Evolutionary conservation across 2,888 invertebrate species (phyloP), one percentile per base, ranked within the genome.

Genomic region (Carpatolechia fugitivella): DNA sequence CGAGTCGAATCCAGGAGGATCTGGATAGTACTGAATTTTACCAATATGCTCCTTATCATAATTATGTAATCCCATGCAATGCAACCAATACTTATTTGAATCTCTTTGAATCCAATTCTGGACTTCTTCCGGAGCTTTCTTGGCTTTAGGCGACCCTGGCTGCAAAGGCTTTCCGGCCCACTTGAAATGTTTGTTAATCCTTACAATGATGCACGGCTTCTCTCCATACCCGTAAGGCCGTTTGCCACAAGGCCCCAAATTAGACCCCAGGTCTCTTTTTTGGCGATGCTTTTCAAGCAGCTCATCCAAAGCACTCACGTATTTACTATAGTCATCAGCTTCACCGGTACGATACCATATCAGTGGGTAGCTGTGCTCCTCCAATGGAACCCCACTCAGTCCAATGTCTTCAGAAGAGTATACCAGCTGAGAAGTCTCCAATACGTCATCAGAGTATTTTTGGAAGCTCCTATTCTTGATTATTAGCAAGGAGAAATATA

Each of bases 11-110:
- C 88, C 89, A 1, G 89, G 89, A 0, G 89, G 89, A 56, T 88
- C 61, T 0, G 89, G 89, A 56, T 74, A 80, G 55, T 90, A 90
- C 16, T 64, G 72, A 57, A 90, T 78, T 6, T 35, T 73, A 0
- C 82, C 81, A 51, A 88, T 69, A 59, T 89, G 88, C 52, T 88
- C 85, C 29, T 74, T 78, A 62, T 88, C 90, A 60, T 84, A 82
- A 0, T 78, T 62, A 62, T 85, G 73, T 29, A 66, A 74, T 0
- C 89, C 89, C 2, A 61, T 63, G 59, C 89, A 90, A 52, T 78
- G 70, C 11, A 89, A 52, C 84, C 88, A 87, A 1, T 85, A 62
- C 49, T 70, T 79, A 13, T 71, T 73, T n/a, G 65, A 68, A 31
- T 78, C 70, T 5, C 36, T 60, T 36, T 60, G 70, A 60, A 84